phyloP scores from a whole-genome alignment of 2,113 vertebrate genomes.

The Hemiscyllium ocellatum region DNA sequence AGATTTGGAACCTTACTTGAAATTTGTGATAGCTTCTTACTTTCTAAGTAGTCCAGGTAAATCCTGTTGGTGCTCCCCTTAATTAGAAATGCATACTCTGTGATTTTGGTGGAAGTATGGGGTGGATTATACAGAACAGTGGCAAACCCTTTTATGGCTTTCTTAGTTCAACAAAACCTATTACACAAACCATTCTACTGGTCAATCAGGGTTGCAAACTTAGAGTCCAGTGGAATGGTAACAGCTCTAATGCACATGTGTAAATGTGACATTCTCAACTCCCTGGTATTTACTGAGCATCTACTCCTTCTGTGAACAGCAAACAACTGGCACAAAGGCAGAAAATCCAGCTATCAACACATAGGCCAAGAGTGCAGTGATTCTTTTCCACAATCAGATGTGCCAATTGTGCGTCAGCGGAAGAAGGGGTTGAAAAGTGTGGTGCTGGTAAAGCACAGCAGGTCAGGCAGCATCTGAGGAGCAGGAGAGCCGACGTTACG shows the following conservation, averaged over 20 bases:
- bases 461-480: no score
- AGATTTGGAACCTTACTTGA: not conserved
- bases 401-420: not conserved
- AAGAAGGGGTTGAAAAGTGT: not conserved
- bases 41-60: not conserved
- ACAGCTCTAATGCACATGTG: not conserved
- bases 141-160: not conserved
- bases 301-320: not conserved
- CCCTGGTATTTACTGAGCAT: not conserved
- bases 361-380: not conserved
- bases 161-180: not conserved
- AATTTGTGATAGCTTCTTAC: not conserved
- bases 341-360: not conserved
- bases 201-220: not conserved
- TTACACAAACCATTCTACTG: not conserved
- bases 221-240: not conserved
- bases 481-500: no score
- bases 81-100: not conserved
- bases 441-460: no score
- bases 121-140: not conserved
- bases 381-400: not conserved
- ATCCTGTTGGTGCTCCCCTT: not conserved
- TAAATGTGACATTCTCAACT: not conserved
- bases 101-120: not conserved
- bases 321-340: not conserved